phyloP scores from a whole-genome alignment of 2,888 invertebrate species.

The Lottia scabra region DNA sequence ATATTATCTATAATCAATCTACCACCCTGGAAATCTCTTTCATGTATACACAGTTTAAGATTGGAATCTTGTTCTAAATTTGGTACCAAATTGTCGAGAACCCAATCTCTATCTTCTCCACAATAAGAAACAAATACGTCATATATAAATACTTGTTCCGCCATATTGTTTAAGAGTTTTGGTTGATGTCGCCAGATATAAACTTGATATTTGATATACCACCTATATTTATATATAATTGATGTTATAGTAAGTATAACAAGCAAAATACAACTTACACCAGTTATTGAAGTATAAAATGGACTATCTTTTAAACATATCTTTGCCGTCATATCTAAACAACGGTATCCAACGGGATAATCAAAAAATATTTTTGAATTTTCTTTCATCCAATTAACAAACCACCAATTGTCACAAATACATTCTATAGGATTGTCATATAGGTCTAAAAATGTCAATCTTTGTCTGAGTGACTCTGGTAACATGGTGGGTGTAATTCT shows the following conservation, averaged over 20 bases:
- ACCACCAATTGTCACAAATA: constrained; percentile 71
- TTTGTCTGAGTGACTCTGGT: not conserved
- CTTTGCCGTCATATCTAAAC: constrained; percentile 1
- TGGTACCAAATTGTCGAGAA: constrained; percentile 76
- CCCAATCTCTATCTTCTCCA: constrained; percentile 77
- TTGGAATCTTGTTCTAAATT: constrained; percentile 74
- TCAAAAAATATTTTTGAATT: not conserved
- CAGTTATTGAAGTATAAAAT: not conserved
- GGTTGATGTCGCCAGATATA: not conserved
- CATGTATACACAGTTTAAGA: constrained; percentile 75
- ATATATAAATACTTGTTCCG: constrained; percentile 63
- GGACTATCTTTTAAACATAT: not conserved
- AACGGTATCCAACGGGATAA: constrained; percentile 1
- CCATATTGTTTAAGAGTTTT: constrained; percentile 35
- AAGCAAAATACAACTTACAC: not conserved
- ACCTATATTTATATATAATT: constrained; percentile 12
- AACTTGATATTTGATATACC: constrained; percentile 5
- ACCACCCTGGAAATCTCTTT: constrained; percentile 80
- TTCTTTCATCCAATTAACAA: constrained; percentile 25
- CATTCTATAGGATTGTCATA: constrained; percentile 76
- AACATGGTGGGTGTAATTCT: not conserved
- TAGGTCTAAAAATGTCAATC: constrained; percentile 70
- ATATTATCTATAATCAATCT: constrained; percentile 80
- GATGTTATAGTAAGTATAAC: not conserved
- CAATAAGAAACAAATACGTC: constrained; percentile 81